Conservation (phyloP, 2,888 invertebrate species). For the Agrotis segetum region DNA sequence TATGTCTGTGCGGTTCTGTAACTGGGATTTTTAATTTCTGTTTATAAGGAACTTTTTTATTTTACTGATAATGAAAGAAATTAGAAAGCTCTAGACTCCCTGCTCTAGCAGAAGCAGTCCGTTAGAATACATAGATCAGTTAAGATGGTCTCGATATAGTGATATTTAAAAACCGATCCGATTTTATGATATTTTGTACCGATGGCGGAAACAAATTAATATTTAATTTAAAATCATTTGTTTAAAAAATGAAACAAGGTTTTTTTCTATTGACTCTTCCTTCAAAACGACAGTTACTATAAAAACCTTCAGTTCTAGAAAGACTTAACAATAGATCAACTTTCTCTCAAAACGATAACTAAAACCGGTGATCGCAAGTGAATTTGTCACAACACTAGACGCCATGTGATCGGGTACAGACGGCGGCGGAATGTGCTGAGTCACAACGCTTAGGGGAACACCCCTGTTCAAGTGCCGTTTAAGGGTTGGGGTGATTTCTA, state of each 20-base stretch:
- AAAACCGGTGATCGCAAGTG: constrained; percentile 26
- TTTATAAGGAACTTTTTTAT: background rate
- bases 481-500: constrained; percentile 49
- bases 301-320: background rate
- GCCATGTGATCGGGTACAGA: constrained; percentile 68
- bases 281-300: too few relatives aligned
- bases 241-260: too few relatives aligned
- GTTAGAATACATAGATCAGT: too few relatives aligned
- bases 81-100: too few relatives aligned
- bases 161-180: too few relatives aligned
- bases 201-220: too few relatives aligned
- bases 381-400: constrained; percentile 63
- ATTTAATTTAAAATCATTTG: too few relatives aligned
- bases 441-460: constrained; percentile 70
- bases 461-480: constrained; percentile 54
- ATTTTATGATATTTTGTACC: too few relatives aligned
- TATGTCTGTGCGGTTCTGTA: background rate
- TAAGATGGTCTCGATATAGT: too few relatives aligned
- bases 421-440: constrained; percentile 77
- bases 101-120: too few relatives aligned
- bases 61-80: too few relatives aligned
- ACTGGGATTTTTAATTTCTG: background rate
- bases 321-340: background rate
- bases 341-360: constrained; percentile 8
- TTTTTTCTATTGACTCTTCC: too few relatives aligned